Base-by-base conservation (phyloP, 2,888 invertebrate genomes). In the Aethes cnicana region DNA sequence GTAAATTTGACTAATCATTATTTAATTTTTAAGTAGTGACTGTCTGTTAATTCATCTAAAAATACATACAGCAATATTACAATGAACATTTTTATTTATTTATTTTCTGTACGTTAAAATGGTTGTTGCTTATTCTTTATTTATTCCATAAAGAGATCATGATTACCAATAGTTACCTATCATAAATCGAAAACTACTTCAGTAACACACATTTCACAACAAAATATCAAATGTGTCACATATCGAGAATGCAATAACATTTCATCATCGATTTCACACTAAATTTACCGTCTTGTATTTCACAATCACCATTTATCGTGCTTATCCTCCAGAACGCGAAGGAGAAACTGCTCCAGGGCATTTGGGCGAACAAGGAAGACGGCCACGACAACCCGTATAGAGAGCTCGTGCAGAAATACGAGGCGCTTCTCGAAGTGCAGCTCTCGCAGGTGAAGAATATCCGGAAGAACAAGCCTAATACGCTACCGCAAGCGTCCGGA, bases 351-450 rank as follows among this genome's bases (percentile, higher is more conserved):
- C 86, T 88, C 25, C 88, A 88, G 72, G 88, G 89, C 65, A 86
- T 85, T 64, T 90, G 89, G 89, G 89, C 89, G 37, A 89, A 89
- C 64, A 89, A 88, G 68, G 88, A 84, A 68, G 85, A 88, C 61
- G 85, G 85, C 56, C 86, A 87, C 62, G 91, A 90, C 57, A 95
- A 95, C 77, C 93, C 95, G 0, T 96, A 96, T 81, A 91, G 94
- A 69, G 94, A 94, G 49, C 87, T 96, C 62, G 95, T 96, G 43
- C 95, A 95, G 75, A 96, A 96, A 76, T 96, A 96, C 76, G 95
- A 96, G 80, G 95, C 95, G 18, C 86, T 96, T 44, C 83, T 95
- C 20, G 94, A 95, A 73, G 94, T 95, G 28, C 95, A 95, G 70
- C 86, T 93, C 58, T 92, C 92, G 54, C 92, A 93, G 49, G 90